phyloP scores from a whole-genome alignment of 2,113 vertebrate genomes.

The Apteryx owenii region DNA sequence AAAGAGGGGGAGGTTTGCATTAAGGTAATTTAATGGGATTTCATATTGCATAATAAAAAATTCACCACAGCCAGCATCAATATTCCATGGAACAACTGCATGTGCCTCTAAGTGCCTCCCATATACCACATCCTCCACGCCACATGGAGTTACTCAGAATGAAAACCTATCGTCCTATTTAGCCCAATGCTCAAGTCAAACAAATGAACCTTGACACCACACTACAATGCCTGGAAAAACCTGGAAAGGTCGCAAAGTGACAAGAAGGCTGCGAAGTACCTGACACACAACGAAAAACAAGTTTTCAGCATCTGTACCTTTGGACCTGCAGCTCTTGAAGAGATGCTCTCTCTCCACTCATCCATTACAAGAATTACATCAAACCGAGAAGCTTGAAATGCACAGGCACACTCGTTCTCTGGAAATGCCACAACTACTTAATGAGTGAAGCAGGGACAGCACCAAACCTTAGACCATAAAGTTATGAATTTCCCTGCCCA shows the following conservation, averaged over 20 bases:
- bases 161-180: background rate
- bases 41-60: conserved; percentile 5
- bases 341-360: conserved; percentile 52
- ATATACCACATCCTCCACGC: background rate
- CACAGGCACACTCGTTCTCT: conserved; percentile 63
- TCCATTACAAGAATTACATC: conserved; percentile 58
- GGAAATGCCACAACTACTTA: conserved; percentile 72
- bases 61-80: background rate
- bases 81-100: background rate
- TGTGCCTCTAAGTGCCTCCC: background rate
- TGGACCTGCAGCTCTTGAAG: conserved; percentile 21
- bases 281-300: background rate
- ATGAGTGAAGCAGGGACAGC: conserved; percentile 65
- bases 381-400: conserved; percentile 23
- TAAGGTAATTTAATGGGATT: conserved; percentile 27
- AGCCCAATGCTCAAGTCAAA: background rate
- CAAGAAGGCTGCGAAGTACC: background rate
- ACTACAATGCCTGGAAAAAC: background rate
- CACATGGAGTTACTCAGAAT: background rate
- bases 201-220: background rate
- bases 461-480: conserved; percentile 54
- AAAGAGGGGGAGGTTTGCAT: background rate
- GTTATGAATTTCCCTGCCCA: conserved; percentile 69
- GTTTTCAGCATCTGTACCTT: conserved; percentile 7
- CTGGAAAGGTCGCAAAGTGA: fast-evolving